A percentile compares a stretch with the other conserved stretches of the same genome.
These are phyloP conservation scores for Hylyphantes graminicola DNA, from an alignment of 1,140 invertebrate genomes.

Conservation along the genomic window DNA sequence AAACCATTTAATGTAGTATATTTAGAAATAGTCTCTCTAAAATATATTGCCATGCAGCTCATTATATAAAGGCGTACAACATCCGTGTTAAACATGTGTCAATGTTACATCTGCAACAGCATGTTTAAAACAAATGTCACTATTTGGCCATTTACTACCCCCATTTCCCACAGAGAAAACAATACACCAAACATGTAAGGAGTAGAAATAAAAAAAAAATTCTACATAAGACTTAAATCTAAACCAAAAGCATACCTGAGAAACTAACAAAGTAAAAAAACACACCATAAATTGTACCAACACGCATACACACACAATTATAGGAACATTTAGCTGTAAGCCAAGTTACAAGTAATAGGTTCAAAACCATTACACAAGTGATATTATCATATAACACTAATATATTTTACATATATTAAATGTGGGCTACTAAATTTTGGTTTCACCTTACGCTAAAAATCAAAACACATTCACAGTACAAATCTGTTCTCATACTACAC, in stretches of 20 bases:
- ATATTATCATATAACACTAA: constrained; percentile 33
- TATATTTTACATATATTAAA: constrained; percentile 33
- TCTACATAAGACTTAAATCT: constrained; percentile 5
- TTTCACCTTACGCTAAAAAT: constrained; percentile 35
- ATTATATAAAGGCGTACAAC: constrained; percentile 34
- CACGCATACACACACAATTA: constrained; percentile 38
- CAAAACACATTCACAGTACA: constrained; percentile 1
- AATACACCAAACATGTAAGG: background rate
- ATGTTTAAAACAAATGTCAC: no score
- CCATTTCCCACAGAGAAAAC: no score
- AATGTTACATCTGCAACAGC: background rate
- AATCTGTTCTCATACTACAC: background rate
- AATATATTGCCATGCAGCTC: constrained; percentile 2
- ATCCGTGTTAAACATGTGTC: constrained; percentile 1
- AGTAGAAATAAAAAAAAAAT: constrained; percentile 7
- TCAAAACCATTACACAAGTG: constrained; percentile 51
- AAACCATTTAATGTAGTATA: no score
- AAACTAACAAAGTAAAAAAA: constrained; percentile 46
- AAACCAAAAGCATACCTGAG: constrained; percentile 38
- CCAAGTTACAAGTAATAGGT: constrained; percentile 47
- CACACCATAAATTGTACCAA: constrained; percentile 27
- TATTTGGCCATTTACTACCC: no score
- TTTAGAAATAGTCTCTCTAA: background rate
- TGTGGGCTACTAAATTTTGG: constrained; percentile 30
- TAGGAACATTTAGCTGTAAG: constrained; percentile 57